Conservation (phyloP, 2,113 vertebrate genomes). For the Ictalurus punctatus region DNA sequence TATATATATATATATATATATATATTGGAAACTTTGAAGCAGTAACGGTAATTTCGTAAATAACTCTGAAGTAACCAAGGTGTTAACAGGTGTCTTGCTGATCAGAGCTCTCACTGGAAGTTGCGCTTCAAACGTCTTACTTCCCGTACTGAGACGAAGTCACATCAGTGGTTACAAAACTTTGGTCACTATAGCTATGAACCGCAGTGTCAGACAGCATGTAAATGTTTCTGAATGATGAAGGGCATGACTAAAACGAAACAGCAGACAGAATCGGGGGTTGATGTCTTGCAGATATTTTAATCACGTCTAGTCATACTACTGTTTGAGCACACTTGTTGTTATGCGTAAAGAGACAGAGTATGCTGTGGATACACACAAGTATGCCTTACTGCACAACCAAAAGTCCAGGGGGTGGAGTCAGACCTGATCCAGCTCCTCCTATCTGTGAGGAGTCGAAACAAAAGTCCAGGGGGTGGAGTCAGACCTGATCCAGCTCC, state of each 20-base stretch:
- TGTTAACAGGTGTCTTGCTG: neutral
- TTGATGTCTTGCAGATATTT: too few species aligned
- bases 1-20: too few species aligned
- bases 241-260: neutral
- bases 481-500: too few species aligned
- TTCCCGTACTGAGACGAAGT: slow-evolving; percentile 2
- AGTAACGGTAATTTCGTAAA: neutral
- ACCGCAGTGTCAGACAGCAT: neutral
- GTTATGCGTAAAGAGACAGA: neutral
- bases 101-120: too few species aligned
- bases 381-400: neutral
- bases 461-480: too few species aligned
- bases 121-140: neutral
- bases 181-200: neutral
- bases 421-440: too few species aligned
- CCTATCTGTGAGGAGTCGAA: too few species aligned
- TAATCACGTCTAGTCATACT: neutral
- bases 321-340: neutral
- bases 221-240: neutral
- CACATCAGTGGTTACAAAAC: neutral
- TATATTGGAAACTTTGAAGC: neutral
- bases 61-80: neutral
- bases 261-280: neutral
- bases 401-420: too few species aligned
- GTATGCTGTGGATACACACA: neutral